Conservation (phyloP, 2,797 vertebrate genomes). For the Trachops cirrhosus region DNA sequence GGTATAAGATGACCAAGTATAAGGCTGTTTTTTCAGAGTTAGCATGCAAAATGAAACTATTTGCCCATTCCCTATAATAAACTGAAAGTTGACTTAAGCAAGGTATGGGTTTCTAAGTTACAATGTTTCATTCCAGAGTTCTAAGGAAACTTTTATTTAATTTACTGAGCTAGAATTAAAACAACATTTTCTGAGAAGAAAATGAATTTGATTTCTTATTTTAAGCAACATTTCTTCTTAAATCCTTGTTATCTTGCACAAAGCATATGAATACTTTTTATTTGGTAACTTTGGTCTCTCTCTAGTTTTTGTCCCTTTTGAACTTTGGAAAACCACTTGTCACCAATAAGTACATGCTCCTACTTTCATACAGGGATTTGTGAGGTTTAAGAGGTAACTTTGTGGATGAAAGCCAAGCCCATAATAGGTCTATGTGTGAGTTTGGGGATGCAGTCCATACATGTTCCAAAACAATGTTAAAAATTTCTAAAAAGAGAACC, state of each 20-base stretch:
- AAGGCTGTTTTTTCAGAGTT: not conserved
- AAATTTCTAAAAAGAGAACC: not conserved
- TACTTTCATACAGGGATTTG: not conserved
- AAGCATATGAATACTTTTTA: not conserved
- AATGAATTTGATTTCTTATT: not conserved
- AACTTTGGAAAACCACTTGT: not conserved
- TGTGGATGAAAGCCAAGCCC: not conserved
- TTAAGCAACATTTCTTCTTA: not conserved
- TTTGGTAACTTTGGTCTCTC: not conserved
- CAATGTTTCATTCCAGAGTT: not conserved
- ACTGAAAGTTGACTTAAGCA: not conserved
- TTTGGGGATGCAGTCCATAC: not conserved
- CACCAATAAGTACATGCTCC: not conserved
- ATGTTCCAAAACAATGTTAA: not conserved
- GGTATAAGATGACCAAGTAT: not conserved
- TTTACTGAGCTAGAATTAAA: conserved; percentile 5
- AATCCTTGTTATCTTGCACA: not conserved
- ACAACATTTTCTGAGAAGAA: not conserved
- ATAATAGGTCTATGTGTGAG: not conserved
- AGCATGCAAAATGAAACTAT: not conserved
- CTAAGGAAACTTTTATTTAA: not conserved
- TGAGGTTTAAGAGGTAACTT: not conserved
- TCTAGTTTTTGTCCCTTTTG: not conserved
- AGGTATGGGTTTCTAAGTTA: not conserved
- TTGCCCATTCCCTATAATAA: not conserved